Base-by-base conservation (phyloP, 2,113 vertebrate species). In the Callaeas wilsoni region DNA sequence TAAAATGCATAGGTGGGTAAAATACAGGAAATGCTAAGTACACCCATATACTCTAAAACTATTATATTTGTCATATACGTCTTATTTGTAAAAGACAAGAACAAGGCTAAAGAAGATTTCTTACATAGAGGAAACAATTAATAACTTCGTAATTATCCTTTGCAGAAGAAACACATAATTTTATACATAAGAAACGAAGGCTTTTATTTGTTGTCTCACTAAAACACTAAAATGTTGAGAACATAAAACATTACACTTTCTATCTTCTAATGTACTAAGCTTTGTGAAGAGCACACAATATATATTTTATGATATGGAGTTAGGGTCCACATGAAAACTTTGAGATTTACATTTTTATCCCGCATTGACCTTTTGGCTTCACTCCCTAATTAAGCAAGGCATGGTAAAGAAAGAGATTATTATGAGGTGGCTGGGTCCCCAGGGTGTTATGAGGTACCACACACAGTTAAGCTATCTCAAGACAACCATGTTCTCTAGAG, bases 381-480 rank as follows among this genome's bases (percentile, higher is more conserved):
- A 96, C 95, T 98, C 96, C 94, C 96, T 98, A 98, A 98, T 98
- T 98, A 98, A 97, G 96, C 95, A 97, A 97, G 97, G 95, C 96
- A 91, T 96, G 96, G 95, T 96, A 98, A 98, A 97, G 92, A 94
- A 96, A 97, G 97, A 94, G 96, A 98, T 94, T 97, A 97, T 98
- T 98, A 98, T 96, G 96, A 97, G 96, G 95, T 93, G 91, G 59
- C 97, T 97, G 93, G 77, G 89, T 98, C 98, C 97, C 98, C 84
- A 92, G 98, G 90, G 98, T 2, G 92, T 98, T 98, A 97, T 98
- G 98, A 98, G 97, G 91, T 85, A 97, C 95, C 97, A 98, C 96
- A 95, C 96, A 97, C 96, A 98, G 97, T 98, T 98, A 98, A 98
- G 97, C 98, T 98, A 98, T 98, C 97, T 98, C 98, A 98, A 98